Evolutionary conservation across 2,888 invertebrate genomes (phyloP), one percentile per base, ranked within the genome.

Genomic region (Tetranychus truncatus): DNA sequence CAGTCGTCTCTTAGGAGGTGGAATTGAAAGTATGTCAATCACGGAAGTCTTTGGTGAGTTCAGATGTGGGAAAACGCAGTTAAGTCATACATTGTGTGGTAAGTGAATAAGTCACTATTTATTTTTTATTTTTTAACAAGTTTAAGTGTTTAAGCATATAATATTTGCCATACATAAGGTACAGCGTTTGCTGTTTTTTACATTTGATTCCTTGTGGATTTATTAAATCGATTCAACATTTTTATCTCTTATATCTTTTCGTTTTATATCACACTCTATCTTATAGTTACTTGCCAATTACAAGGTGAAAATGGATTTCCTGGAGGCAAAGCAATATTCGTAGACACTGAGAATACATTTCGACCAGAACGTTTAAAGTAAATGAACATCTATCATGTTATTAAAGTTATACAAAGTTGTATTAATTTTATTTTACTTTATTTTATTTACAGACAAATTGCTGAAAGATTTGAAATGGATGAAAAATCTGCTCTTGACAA

Each of bases 11-110:
- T 81, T 91, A 72, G 90, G 89, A 6, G 90, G 91, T 45, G 91
- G 91, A 0, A 85, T 91, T 74, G 91, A 91, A 83, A 90, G 90
- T 7, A 91, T 90, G 90, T 86, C 90, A 0, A 90, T 91, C 74
- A 91, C 91, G 0, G 91, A 91, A 84, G 89, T 88, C 8, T 91
- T 91, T 82, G 91, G 91, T 7, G 91, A 91, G 84, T 90, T 90
- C 81, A 86, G 91, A 46, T 89, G 89, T 1, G 91, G 91, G 20
- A 91, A 91, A 83, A 91, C 90, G 0, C 91, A 91, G 81, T 81
- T 91, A 8, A 88, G 89, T 0, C 91, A 91, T 81, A 91, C 91
- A 0, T 82, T 91, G 0, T 90, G 90, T 84, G 89, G 34, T 34
- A 34, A 34, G 34, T 34, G 34, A 34, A 34, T 34, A 34, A 34